phyloP scores from a whole-genome alignment of 2,113 vertebrate genomes.

The Gobio gobio region DNA sequence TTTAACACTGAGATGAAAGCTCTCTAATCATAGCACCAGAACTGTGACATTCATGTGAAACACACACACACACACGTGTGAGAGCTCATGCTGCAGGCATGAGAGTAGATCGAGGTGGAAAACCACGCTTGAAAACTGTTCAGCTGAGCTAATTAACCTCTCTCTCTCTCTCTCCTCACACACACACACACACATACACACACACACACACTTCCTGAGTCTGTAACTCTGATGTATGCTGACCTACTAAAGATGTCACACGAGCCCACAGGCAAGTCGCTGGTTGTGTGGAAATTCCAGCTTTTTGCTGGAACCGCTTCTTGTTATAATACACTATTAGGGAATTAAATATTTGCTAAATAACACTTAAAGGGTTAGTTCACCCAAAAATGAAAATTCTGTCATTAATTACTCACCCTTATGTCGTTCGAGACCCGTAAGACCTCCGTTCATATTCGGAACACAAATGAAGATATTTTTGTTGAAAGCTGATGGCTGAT shows the following conservation, averaged over 20 bases:
- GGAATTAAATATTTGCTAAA: slow-evolving; percentile 18
- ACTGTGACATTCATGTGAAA: neutral
- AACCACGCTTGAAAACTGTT: slow-evolving; percentile 10
- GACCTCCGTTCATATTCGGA: no score
- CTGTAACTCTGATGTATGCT: slow-evolving; percentile 25
- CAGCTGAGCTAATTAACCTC: slow-evolving; percentile 29
- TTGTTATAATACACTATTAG: slow-evolving; percentile 26
- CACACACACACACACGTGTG: neutral
- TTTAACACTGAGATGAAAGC: slow-evolving; percentile 38
- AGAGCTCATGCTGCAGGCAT: neutral
- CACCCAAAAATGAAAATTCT: no score
- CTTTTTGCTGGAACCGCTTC: neutral
- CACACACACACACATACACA: neutral
- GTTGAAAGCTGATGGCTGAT: no score
- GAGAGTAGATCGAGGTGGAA: slow-evolving; percentile 3
- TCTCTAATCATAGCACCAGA: slow-evolving; percentile 25
- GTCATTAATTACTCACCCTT: no score
- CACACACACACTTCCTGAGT: neutral
- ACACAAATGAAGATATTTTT: no score
- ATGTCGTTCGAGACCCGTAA: no score
- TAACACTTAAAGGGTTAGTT: no score
- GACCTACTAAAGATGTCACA: slow-evolving; percentile 39
- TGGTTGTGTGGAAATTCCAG: neutral
- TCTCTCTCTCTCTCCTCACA: neutral
- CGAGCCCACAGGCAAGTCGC: slow-evolving; percentile 2